Evolutionary conservation across 1,140 invertebrate species (phyloP).

Genomic region (Drusus annulatus): DNA sequence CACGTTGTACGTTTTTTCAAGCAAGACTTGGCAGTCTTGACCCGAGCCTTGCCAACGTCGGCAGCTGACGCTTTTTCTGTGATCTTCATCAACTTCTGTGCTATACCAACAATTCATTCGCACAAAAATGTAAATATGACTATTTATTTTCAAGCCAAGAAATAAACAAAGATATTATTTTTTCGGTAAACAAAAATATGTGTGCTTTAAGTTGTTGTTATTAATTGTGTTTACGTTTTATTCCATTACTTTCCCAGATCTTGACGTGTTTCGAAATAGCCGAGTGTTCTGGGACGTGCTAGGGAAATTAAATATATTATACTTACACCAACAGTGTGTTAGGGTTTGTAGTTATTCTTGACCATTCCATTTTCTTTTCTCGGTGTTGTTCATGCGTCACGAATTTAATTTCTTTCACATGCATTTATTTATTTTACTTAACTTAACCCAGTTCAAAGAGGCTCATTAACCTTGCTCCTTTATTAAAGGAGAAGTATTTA

Average conservation of each 20-base stretch:
- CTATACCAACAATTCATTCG: not conserved
- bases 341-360: not conserved
- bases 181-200: not conserved
- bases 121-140: slow-evolving; percentile 21
- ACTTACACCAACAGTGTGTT: too few relatives aligned
- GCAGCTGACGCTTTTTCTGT: not conserved
- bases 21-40: slow-evolving; percentile 12
- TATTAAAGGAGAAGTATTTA: too few relatives aligned
- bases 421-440: too few relatives aligned
- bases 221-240: slow-evolving; percentile 15
- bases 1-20: not conserved
- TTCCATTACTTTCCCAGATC: not conserved
- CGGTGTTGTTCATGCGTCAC: too few relatives aligned
- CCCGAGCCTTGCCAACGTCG: not conserved
- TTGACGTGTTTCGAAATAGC: not conserved
- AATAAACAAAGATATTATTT: slow-evolving; percentile 2
- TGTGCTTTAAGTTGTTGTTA: not conserved
- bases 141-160: slow-evolving; percentile 9
- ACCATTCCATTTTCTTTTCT: not conserved
- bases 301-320: not conserved
- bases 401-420: too few relatives aligned
- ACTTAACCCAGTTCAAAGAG: too few relatives aligned
- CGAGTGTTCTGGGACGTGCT: not conserved
- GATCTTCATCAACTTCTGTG: not conserved
- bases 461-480: too few relatives aligned